phyloP scores from a whole-genome alignment of 2,113 vertebrate genomes.

The Ancistrus triradiatus region DNA sequence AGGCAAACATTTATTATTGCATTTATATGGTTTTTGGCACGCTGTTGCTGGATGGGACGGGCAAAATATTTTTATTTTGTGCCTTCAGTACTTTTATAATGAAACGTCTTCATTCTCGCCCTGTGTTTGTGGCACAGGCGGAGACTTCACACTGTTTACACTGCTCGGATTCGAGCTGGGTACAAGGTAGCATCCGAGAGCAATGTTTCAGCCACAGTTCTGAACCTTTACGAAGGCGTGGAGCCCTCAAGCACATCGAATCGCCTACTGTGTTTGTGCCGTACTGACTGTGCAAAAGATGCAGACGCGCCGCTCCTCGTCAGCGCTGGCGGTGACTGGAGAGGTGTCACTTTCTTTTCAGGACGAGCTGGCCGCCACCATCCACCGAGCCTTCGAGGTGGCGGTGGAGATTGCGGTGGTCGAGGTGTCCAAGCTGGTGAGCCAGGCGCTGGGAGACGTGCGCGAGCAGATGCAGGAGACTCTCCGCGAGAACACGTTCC shows the following conservation, averaged over 20 bases:
- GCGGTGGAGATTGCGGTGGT: conserved; percentile 63
- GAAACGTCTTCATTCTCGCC: not conserved
- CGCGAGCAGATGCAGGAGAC: conserved; percentile 55
- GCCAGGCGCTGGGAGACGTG: conserved; percentile 48
- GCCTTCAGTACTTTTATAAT: conserved; percentile 20
- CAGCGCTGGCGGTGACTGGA: conserved; percentile 18
- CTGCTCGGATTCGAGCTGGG: not conserved
- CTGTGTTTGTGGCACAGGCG: not conserved
- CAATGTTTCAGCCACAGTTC: not conserved
- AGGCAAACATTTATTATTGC: no score
- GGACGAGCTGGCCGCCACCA: conserved; percentile 60
- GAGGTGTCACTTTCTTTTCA: conserved; percentile 49
- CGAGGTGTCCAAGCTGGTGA: conserved; percentile 59
- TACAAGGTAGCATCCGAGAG: no score
- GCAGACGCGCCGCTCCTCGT: conserved; percentile 16
- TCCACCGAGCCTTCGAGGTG: conserved; percentile 63
- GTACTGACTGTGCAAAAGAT: conserved; percentile 2
- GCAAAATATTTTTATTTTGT: no score
- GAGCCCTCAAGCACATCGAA: not conserved
- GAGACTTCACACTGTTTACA: conserved; percentile 6
- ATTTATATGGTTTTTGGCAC: no score
- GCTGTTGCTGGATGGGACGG: no score
- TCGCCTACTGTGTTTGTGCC: not conserved
- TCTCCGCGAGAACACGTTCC: conserved; percentile 57
- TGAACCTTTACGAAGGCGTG: no score